Base-by-base conservation (phyloP, 1,140 invertebrate species). In the Steinernema khuongi region DNA sequence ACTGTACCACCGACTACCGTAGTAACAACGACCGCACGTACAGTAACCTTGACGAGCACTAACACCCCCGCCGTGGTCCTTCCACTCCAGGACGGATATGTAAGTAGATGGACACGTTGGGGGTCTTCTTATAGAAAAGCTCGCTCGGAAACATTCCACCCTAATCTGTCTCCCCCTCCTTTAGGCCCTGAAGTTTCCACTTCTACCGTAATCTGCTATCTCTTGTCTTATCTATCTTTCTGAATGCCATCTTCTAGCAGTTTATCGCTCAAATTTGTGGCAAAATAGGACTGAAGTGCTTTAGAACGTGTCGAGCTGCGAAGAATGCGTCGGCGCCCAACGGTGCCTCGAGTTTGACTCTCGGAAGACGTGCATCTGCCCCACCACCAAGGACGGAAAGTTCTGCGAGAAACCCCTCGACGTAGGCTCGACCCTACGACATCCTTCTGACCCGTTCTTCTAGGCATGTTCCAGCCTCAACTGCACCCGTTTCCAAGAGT, bases 401-500 rank as follows among this genome's bases (percentile, higher is more conserved):
- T 41, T 41, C 36, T 41, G 36, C n/a, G n/a, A 41, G n/a, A 41
- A 41, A 41, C 36, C 36, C 7, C 36, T 41, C 36, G 36, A 41
- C n/a, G 50, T 31, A 70, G 29, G 31, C 31, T 36, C n/a, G 30
- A 31, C 70, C 72, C 36, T 67, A 26, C 71, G 1, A 7, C 32
- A 31, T 31, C 30, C 29, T 33, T 31, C 26, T 74, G 22, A 43
- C n/a, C 1, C 1, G n/a, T 66, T 31, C n/a, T 33, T 74, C 66
- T 28, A 77, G 69, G 41, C 43, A n/a, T 77, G 76, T 32, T 7
- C 72, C 17, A 29, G 19, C 26, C 32, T 77, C 1, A 30, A 31
- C n/a, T 77, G 76, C 43, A 74, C 76, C 32, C 22, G 30, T 22
- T 67, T 31, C 0, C 73, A 76, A 43, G 18, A 67, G 17, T 77